Evolutionary conservation across 2,797 vertebrate genomes (phyloP), one percentile per base, ranked within the genome.

Genomic region (Podarcis lilfordi): DNA sequence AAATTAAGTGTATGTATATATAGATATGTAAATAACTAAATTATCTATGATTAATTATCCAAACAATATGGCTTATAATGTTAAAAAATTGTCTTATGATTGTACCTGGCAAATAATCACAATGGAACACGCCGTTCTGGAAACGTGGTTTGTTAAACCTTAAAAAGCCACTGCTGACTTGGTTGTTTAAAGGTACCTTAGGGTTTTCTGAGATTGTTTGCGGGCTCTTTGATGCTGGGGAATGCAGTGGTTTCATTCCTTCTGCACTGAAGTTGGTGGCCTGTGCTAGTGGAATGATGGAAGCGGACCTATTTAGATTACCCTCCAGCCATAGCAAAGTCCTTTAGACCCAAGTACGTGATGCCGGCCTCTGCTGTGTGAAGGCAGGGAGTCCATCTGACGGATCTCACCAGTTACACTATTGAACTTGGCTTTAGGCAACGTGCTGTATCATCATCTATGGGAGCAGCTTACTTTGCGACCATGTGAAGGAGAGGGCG

Each of bases 21-120:
- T 32, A 32, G 40, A 87, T 79, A 29, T 78, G 77, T 88, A 90
- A 88, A 88, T 92, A 92, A 19, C 32, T 81, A 68, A 86, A 74
- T 89, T 86, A 83, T 83, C n/a, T 76, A 76, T 80, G 86, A 59
- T 69, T 68, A 86, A 76, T 86, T 76, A 40, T 59, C 72, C 40
- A 74, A 32, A 19, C 50, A 19, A 80, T 17, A 43, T 35, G 77
- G 23, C 50, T 43, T 84, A 84, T 80, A 85, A 85, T 77, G 10
- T 85, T 86, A 7, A 86, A 43, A 89, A 66, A 77, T 85, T 80
- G 3, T 84, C 89, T 71, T 43, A 82, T 86, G 75, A 82, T 64
- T 32, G 74, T 69, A 87, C 88, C 83, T 86, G 85, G 8, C 69
- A 89, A 78, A 83, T 29, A 68, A 80, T 85, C 3, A 79, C 74